Evolutionary conservation across 2,113 vertebrate genomes (phyloP), one percentile per base, ranked within the genome.

Genomic region (Vireo altiloquus): DNA sequence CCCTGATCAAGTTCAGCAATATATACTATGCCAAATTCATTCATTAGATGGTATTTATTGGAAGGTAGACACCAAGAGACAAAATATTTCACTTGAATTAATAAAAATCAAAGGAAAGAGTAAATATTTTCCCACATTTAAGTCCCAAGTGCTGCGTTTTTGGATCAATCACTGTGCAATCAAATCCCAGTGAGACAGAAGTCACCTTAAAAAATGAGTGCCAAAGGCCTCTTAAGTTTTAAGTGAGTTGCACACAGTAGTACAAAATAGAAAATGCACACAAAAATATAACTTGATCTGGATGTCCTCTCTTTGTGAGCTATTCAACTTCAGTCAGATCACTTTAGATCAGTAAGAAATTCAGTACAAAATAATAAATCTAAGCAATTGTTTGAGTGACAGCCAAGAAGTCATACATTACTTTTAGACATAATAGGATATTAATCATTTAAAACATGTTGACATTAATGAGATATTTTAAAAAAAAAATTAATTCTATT

Each of bases 291-390:
- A 70, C 23, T 86, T 81, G 8, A 61, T 81, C 22, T 37, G 65
- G 42, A 75, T 37, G 30, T 68, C 52, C 40, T 82, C 50, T 80
- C 39, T 66, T 63, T 12, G 5, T 40, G 33, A 75, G 61, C 31
- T 60, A 33, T 59, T 94, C 39, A 49, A 66, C 57, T 79, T 79
- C 60, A 75, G 52, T 35, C 83, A 89, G 47, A 90, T 60, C 22
- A 60, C 52, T 96, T 92, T 3, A 53, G 60, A 89, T 57, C 46
- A 84, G 44, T 69, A 72, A 74, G 76, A 90, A 82, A 89, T 53
- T 60, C 72, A 91, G 56, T n/a, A 89, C 20, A 87, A 94, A 95
- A 94, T 68, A 94, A 78, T 84, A 95, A 89, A 95, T 76, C 47
- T 64, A 75, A 87, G 69, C 69, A 75, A 87, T 50, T 90, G 49